Conservation (phyloP, 2,888 invertebrate genomes). For the Heliconius erato region DNA sequence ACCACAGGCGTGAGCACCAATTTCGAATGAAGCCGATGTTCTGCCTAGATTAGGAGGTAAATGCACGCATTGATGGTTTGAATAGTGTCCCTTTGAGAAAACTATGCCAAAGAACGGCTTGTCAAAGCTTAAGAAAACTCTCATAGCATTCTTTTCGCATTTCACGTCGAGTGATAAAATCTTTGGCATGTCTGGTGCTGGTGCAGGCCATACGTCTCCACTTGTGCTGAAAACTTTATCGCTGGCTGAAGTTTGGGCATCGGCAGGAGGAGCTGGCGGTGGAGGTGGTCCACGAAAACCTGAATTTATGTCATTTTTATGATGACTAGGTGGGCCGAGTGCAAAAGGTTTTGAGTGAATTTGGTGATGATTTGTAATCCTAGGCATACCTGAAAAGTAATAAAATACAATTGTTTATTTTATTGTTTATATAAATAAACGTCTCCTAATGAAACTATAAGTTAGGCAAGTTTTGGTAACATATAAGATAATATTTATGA, state of each 20-base stretch:
- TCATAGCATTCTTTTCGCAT: constrained; percentile 97
- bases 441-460: not conserved
- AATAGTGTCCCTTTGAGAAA: constrained; percentile 97
- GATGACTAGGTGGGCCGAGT: constrained; percentile 81
- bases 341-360: constrained; percentile 81
- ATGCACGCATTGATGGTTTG: constrained; percentile 96
- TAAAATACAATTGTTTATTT: constrained; percentile 22
- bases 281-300: constrained; percentile 91
- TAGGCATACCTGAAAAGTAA: constrained; percentile 75
- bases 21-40: constrained; percentile 95
- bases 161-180: constrained; percentile 96
- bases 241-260: constrained; percentile 85
- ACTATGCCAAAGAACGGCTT: constrained; percentile 98
- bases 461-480: not conserved
- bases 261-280: constrained; percentile 77
- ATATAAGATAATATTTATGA: not conserved
- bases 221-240: constrained; percentile 86
- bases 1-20: constrained; percentile 96
- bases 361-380: constrained; percentile 83
- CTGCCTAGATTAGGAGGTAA: constrained; percentile 95
- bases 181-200: constrained; percentile 96
- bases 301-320: constrained; percentile 81
- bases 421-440: not conserved
- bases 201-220: constrained; percentile 94
- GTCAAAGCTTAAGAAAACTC: constrained; percentile 96